Conservation (phyloP, 2,113 vertebrate species). For the Percopsis transmontana region DNA sequence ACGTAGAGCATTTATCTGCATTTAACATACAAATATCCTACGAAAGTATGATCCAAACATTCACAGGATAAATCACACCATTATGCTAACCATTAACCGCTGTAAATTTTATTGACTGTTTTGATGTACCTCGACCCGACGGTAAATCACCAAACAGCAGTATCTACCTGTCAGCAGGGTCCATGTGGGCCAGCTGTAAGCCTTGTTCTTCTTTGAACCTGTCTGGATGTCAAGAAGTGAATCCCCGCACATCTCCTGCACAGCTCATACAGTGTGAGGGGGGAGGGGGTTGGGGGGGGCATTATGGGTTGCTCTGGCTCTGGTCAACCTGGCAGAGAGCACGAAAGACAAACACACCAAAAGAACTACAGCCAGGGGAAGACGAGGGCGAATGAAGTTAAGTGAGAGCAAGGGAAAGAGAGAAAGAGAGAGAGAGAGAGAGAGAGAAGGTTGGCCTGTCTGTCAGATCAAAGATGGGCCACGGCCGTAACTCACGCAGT, state of each 20-base stretch:
- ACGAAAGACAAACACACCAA: neutral
- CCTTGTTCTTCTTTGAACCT: neutral
- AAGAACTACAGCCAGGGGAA: neutral
- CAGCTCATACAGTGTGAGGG: neutral
- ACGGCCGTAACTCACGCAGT: slow-evolving; percentile 64
- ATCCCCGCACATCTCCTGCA: slow-evolving; percentile 26
- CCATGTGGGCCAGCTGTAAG: neutral
- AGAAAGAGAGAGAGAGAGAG: slow-evolving; percentile 1
- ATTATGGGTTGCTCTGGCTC: slow-evolving; percentile 17
- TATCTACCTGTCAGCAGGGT: neutral
- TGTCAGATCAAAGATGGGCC: slow-evolving; percentile 76
- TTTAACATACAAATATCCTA: neutral
- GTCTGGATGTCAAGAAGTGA: slow-evolving; percentile 9
- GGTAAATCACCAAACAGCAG: neutral
- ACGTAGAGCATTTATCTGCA: no score
- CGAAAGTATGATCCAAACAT: neutral
- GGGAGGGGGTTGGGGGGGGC: neutral
- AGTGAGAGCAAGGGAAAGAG: neutral
- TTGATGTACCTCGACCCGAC: neutral
- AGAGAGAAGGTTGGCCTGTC: slow-evolving; percentile 42
- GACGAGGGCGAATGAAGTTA: slow-evolving; percentile 5
- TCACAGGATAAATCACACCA: neutral
- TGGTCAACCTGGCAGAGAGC: neutral
- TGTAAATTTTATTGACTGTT: neutral
- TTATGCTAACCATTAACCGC: neutral